Evolutionary conservation across 2,888 invertebrate species (phyloP).

Genomic region (Thecocarcelia acutangulata): DNA sequence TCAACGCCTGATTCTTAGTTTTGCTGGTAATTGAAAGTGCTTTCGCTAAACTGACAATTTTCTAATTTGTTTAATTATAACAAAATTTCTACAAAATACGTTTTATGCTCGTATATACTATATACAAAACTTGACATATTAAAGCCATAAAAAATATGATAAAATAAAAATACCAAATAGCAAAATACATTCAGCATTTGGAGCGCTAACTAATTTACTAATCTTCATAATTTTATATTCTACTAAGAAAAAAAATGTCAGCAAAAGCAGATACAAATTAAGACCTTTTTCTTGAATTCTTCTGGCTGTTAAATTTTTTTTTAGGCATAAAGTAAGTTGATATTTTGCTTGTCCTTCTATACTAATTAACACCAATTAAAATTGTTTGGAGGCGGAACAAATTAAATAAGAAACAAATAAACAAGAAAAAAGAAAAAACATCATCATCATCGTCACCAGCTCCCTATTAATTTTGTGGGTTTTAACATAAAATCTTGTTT

Average conservation of each 20-base stretch:
- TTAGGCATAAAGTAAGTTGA: conserved; percentile 30
- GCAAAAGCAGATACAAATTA: neutral
- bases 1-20: too few relatives aligned
- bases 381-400: conserved; percentile 1
- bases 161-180: too few relatives aligned
- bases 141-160: too few relatives aligned
- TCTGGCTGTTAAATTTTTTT: neutral
- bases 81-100: too few relatives aligned
- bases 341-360: conserved; percentile 11
- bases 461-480: neutral
- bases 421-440: too few relatives aligned
- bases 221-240: conserved; percentile 34
- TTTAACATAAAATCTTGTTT: conserved; percentile 13
- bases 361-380: conserved; percentile 68
- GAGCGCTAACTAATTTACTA: neutral
- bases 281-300: conserved; percentile 10
- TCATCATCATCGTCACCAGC: neutral
- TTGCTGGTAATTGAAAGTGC: too few relatives aligned
- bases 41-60: too few relatives aligned
- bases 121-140: too few relatives aligned
- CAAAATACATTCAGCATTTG: too few relatives aligned
- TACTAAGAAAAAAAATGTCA: neutral
- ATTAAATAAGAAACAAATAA: neutral
- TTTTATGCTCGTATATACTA: too few relatives aligned
- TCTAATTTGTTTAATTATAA: too few relatives aligned